Evolutionary conservation across 53 echinoderm and acorn worm species (phyloP), one percentile per base, ranked within the genome.

Genomic region (Luidia sarsii): DNA sequence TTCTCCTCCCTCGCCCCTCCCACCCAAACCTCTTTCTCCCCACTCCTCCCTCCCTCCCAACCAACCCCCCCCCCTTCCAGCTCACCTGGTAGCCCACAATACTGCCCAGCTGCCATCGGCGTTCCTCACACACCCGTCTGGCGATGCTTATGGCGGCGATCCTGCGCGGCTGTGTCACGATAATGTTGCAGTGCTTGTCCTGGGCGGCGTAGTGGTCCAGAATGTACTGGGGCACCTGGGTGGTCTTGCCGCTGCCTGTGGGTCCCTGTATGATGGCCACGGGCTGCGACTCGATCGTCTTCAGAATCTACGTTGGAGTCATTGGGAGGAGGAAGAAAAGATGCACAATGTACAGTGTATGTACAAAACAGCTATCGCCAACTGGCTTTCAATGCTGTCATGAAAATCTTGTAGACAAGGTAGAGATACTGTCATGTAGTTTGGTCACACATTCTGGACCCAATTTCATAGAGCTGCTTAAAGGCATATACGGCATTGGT

Each of bases 61-160:
- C n/a, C n/a, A n/a, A n/a, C n/a, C n/a, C n/a, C n/a, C n/a, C n/a
- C n/a, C n/a, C n/a, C n/a, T n/a, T n/a, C n/a, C n/a, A n/a, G 48
- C 83, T 69, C 27, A 96, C 97, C 97, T 89, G 91, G 82, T 96
- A 96, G 10, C 97, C 97, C 1, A 96, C 92, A 16, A 96, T 74
- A 54, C 88, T 91, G 0, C 97, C 97, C 46, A 96, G 70, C 59
- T 96, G 97, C 97, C 97, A 96, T 54, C 83, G 65, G 21, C 97
- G 82, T 71, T 96, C 97, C 63, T 93, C 93, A 60, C 90, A 92
- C 48, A 95, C 95, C 36, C 95, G 66, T 71, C 85, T 85, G 32
- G 95, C 95, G 33, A 90, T 90, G 60, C 93, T 92, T 70, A 89
- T 96, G 69, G 97, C 97, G 11, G 97, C 97, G 48, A 96, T 96